Base-by-base conservation (phyloP, 2,888 invertebrate genomes). In the Brenthis ino region DNA sequence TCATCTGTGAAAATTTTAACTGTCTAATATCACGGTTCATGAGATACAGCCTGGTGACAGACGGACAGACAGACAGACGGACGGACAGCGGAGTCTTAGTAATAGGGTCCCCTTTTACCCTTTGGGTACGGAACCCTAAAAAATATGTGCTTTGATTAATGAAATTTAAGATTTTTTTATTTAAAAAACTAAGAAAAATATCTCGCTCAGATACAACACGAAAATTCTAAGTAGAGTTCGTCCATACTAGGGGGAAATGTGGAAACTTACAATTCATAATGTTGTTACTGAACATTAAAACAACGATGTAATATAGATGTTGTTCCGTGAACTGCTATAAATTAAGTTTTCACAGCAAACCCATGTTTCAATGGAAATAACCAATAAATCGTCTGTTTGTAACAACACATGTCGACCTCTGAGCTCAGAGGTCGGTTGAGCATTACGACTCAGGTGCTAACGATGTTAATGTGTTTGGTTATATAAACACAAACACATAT, bases 391-490 rank as follows among this genome's bases (percentile, higher is more conserved):
- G 67, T 63, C 50, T 63, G 67, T 61, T 33, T 50, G 67, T 63
- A 50, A 58, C 57, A 67, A 67, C 67, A 63, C 67, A 63, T 67
- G 63, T 67, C 67, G 71, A 71, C 71, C 71, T 66, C 68, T 64
- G 56, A 55, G 63, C 71, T 55, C 65, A 65, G 63, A 66, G 71
- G 71, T 65, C 69, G 68, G 67, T 70, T 70, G 64, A 68, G 63
- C 60, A 71, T 71, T 72, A 73, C 75, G 68, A 68, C 64, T 61
- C 48, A 67, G 70, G 74, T 73, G 74, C 67, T 76, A 76, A 76
- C 53, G 47, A 64, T 64, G 71, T 68, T 76, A 76, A 76, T 73
- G 71, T 75, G 66, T 75, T 56, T 43, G 37, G 54, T 65, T 66
- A 67, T 67, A 65, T 72, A 67, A 70, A 37, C 64, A 56, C 48